Percentiles rank a stretch among this genome's conserved stretches.
Evolutionary conservation across 1,140 invertebrate genomes (phyloP).

Genomic region (Formica exsecta): DNA sequence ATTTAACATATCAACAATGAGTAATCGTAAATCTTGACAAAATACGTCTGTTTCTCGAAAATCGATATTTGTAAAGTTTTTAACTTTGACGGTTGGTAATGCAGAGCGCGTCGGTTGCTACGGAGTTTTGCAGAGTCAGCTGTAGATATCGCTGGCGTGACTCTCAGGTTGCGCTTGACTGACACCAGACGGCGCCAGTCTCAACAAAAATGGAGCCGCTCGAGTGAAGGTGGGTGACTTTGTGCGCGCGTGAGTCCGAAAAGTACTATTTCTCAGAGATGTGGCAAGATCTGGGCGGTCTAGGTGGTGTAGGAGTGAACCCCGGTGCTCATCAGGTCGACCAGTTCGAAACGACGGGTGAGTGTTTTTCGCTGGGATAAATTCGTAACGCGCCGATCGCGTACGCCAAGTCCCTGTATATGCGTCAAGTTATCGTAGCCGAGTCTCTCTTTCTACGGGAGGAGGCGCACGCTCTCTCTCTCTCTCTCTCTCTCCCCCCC

Average conservation of each 20-base stretch:
- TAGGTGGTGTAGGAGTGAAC: conserved; percentile 81
- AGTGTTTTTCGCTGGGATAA: conserved; percentile 47
- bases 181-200: background rate
- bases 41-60: too few species aligned
- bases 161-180: too few species aligned
- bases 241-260: conserved; percentile 77
- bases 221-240: conserved; percentile 80
- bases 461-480: conserved; percentile 67
- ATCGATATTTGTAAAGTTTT: too few species aligned
- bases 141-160: too few species aligned
- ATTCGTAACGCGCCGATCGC: too few species aligned
- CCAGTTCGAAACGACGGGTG: conserved; percentile 83
- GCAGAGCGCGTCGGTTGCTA: too few species aligned
- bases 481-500: background rate
- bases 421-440: background rate
- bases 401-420: background rate
- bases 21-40: too few species aligned
- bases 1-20: too few species aligned
- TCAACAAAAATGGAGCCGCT: conserved; percentile 84
- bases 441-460: conserved; percentile 38
- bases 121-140: too few species aligned
- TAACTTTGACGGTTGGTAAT: too few species aligned
- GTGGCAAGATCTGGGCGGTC: conserved; percentile 84
- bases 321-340: conserved; percentile 83
- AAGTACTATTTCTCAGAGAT: conserved; percentile 80